These are phyloP conservation scores for Spodoptera frugiperda DNA, from an alignment of 1,140 invertebrate genomes.

Conservation along the genomic window DNA sequence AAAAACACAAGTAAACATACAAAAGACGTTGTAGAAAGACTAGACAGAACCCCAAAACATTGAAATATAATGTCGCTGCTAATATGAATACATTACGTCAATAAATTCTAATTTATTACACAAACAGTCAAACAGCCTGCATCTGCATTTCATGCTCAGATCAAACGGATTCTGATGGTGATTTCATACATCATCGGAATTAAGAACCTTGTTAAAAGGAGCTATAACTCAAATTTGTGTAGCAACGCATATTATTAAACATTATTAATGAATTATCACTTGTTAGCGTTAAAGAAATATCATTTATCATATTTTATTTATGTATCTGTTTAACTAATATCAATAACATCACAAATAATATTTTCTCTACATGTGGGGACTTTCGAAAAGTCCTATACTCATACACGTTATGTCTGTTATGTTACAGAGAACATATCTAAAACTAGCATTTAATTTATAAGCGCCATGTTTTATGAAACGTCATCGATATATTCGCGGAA, in stretches of 20 bases:
- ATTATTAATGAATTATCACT: constrained; percentile 22
- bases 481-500: background rate
- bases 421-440: too few species aligned
- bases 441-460: too few species aligned
- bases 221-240: background rate
- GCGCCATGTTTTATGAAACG: background rate
- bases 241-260: background rate
- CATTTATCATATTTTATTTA: background rate
- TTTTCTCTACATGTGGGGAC: too few species aligned
- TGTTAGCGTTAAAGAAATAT: background rate
- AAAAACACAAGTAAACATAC: too few species aligned
- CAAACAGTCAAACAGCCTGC: background rate
- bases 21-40: too few species aligned
- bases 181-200: constrained; percentile 8
- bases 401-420: too few species aligned
- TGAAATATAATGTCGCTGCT: background rate
- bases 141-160: constrained; percentile 6
- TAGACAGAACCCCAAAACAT: too few species aligned
- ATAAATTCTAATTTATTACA: constrained; percentile 29
- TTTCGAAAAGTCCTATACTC: too few species aligned
- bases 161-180: constrained; percentile 20
- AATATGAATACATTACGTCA: constrained; percentile 25
- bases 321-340: background rate
- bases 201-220: constrained; percentile 6
- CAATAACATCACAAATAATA: too few species aligned